A percentile compares a stretch with the other conserved stretches of the same genome.
Evolutionary conservation across 2,888 invertebrate genomes (phyloP).

Genomic region (Cataglyphis rosenhaueri): DNA sequence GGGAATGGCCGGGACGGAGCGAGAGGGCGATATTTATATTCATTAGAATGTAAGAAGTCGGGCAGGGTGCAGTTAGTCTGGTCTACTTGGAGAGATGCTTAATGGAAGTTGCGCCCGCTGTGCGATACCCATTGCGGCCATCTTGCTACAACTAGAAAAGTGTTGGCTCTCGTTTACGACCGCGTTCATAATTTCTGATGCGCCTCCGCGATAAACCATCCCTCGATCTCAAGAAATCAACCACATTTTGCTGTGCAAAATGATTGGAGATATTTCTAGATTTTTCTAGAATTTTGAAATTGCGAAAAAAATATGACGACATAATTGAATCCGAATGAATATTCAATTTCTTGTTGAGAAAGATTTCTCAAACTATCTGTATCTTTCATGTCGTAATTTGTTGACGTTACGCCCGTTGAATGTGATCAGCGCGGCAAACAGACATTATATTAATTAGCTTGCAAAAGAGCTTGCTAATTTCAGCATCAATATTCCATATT

Average conservation of each 20-base stretch:
- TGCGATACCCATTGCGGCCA: conserved; percentile 59
- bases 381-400: neutral
- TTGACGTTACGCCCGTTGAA: conserved; percentile 15
- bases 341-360: neutral
- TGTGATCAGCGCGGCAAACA: conserved; percentile 13
- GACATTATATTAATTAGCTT: conserved; percentile 35
- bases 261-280: neutral
- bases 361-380: neutral
- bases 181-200: conserved; percentile 41
- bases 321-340: neutral
- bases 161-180: conserved; percentile 58
- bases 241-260: neutral
- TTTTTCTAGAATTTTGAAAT: neutral
- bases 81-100: conserved; percentile 69
- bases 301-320: neutral
- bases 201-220: conserved; percentile 31
- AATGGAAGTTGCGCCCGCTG: conserved; percentile 70
- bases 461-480: conserved; percentile 41
- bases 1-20: neutral
- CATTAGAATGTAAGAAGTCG: conserved; percentile 75
- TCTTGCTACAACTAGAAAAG: conserved; percentile 58
- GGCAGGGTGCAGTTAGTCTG: conserved; percentile 62
- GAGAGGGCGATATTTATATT: conserved; percentile 76
- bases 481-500: conserved; percentile 38
- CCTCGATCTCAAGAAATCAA: conserved; percentile 19